phyloP scores from a whole-genome alignment of 2,888 invertebrate species.

The Halocaridina rubra region DNA sequence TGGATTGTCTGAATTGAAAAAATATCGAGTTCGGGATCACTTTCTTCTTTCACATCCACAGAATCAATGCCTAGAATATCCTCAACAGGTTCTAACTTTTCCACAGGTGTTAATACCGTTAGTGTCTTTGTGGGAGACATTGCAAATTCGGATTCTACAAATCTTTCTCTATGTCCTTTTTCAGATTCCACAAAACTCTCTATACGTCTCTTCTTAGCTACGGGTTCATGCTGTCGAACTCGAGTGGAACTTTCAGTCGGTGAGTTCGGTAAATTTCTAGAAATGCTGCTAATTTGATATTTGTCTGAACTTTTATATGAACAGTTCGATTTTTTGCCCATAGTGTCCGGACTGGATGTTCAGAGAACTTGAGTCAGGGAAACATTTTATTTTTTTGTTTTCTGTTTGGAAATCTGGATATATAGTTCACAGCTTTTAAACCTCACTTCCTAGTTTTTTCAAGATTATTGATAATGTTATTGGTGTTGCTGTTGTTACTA shows the following conservation, averaged over 20 bases:
- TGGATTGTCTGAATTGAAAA: conserved; percentile 10
- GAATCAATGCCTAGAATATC: conserved; percentile 1
- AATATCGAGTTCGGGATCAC: conserved; percentile 15
- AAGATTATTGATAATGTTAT: background rate
- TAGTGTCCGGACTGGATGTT: too few relatives aligned
- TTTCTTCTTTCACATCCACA: conserved; percentile 29
- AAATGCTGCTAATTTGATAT: background rate
- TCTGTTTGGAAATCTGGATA: background rate
- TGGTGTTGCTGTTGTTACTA: background rate
- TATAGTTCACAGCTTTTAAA: background rate
- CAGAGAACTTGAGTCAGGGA: too few relatives aligned
- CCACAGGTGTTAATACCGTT: conserved; percentile 32
- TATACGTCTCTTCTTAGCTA: background rate
- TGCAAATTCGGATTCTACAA: background rate
- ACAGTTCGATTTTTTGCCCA: background rate
- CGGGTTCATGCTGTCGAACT: background rate
- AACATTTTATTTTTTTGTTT: background rate
- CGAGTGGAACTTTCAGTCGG: background rate
- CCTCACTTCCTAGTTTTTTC: background rate
- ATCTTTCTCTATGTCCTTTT: background rate
- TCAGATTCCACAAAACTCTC: background rate
- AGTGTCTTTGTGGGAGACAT: conserved; percentile 32
- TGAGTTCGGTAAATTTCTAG: background rate
- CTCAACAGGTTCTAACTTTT: conserved; percentile 9
- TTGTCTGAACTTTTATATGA: background rate